Evolutionary conservation across 2,113 vertebrate species (phyloP), one percentile per base, ranked within the genome.

Genomic region (Panthera tigris): DNA sequence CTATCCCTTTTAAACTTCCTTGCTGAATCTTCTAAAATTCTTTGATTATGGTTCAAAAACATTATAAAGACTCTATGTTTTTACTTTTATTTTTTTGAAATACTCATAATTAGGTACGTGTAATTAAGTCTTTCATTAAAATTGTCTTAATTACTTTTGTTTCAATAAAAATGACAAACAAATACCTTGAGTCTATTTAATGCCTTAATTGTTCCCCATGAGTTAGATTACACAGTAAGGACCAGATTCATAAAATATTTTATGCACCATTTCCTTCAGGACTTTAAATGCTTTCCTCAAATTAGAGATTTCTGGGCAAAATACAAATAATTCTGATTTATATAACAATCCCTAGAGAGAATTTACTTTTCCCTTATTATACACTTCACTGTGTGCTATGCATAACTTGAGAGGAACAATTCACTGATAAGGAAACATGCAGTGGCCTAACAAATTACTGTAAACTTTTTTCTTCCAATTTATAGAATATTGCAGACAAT

Each of bases 61-160:
- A 50, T 92, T 98, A 68, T 69, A 73, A 97, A 91, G 31, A 88
- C 83, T 97, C 45, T n/a, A 5, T 94, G 96, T 91, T 82, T 86
- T 93, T 12, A 66, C 36, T 97, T 97, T 61, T 83, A 13, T 94
- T 98, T 91, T 83, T 94, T 93, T 74, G 78, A 96, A 98, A 96
- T 97, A 91, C 97, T 98, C 55, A 81, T 98, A 98, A 98, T 98
- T 98, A 97, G 63, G 69, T 98, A 85, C 82, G 36, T 98, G 84
- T 98, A 98, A 98, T 98, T 98, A 98, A 98, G 68, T 88, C 95
- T 98, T 98, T 97, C 83, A 97, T 98, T 98, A 98, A 83, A 95
- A 65, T 36, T 39, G 63, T 93, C 87, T 97, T 12, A 97, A 98
- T 97, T 98, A 79, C 45, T 85, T 21, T 39, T 98, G 69, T 97